phyloP scores from a whole-genome alignment of 2,888 invertebrate species.

The Rhimphoctona megacephalus region DNA sequence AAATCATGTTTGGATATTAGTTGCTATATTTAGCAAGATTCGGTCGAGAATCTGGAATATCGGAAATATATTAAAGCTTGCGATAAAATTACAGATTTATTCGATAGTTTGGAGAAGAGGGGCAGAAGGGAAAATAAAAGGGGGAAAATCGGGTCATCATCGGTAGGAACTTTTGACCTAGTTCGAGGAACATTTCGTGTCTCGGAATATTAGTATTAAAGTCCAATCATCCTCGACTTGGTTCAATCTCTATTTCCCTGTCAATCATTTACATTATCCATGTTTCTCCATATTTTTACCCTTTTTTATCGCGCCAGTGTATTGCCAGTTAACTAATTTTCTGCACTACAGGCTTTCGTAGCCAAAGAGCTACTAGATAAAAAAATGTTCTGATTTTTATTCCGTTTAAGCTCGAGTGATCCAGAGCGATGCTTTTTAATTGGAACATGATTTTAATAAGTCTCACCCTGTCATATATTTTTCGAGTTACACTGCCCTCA shows the following conservation, averaged over 20 bases:
- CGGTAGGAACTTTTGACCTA: slow-evolving; percentile 45
- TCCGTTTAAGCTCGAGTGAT: neutral
- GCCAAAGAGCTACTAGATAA: neutral
- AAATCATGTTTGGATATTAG: neutral
- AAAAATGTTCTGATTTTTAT: neutral
- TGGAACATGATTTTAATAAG: neutral
- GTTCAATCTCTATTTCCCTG: neutral
- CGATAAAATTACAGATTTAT: slow-evolving; percentile 2
- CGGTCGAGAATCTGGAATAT: slow-evolving; percentile 5
- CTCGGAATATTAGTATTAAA: slow-evolving; percentile 50
- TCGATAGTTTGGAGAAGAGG: neutral
- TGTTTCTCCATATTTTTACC: neutral
- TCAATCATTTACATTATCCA: neutral
- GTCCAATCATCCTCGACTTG: slow-evolving; percentile 27
- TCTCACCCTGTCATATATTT: neutral
- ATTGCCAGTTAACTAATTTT: neutral
- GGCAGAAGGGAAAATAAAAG: neutral
- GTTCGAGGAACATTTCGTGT: slow-evolving; percentile 41
- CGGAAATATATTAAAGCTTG: slow-evolving; percentile 4
- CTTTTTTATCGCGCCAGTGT: neutral
- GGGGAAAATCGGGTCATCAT: slow-evolving; percentile 44
- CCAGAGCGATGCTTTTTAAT: neutral
- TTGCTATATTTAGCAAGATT: neutral
- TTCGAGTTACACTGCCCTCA: neutral
- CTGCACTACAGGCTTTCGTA: neutral